Base-by-base conservation (phyloP, 2,888 invertebrate species). In the Cephus spinipes region DNA sequence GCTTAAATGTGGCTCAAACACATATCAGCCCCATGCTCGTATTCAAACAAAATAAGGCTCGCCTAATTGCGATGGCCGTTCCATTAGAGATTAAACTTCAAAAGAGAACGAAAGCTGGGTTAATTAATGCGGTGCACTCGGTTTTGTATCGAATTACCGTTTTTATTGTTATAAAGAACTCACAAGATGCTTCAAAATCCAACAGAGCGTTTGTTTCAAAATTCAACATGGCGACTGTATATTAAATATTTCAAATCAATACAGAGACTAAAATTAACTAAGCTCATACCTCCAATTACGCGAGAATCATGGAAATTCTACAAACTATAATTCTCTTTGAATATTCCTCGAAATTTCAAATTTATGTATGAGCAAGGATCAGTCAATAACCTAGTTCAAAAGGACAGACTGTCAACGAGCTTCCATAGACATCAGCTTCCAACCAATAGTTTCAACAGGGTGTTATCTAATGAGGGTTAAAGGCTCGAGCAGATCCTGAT, bases 11-110 rank as follows among this genome's bases (percentile, higher is more conserved):
- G 79, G 79, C 75, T 75, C 77, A 73, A 76, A 75, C 76, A 55
- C 40, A 68, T 77, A 36, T 40, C 36, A 33, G 33, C 68, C 69
- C 74, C 71, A 40, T 12, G 73, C 68, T 68, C 77, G 75, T 77
- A 82, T 82, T 81, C 77, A 79, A 80, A 81, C 82, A 86, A 88
- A 89, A 87, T 88, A 87, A 87, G 87, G 84, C 85, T 81, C 81
- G 83, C 79, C 87, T 89, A 89, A 89, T 89, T 89, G 89, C 88
- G 80, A 81, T 85, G 82, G 79, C 85, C 81, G 84, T 86, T 87
- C 89, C 88, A 89, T 89, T 89, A 88, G 87, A 89, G 88, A 89
- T 89, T 89, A 88, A 86, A 89, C 89, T 88, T 89, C 85, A 89
- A 89, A 89, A 84, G 84, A 84, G 81, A 80, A 76, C 76, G 76